Evolutionary conservation across 2,113 vertebrate species (phyloP), one percentile per base, ranked within the genome.

Genomic region (Mandrillus leucophaeus): DNA sequence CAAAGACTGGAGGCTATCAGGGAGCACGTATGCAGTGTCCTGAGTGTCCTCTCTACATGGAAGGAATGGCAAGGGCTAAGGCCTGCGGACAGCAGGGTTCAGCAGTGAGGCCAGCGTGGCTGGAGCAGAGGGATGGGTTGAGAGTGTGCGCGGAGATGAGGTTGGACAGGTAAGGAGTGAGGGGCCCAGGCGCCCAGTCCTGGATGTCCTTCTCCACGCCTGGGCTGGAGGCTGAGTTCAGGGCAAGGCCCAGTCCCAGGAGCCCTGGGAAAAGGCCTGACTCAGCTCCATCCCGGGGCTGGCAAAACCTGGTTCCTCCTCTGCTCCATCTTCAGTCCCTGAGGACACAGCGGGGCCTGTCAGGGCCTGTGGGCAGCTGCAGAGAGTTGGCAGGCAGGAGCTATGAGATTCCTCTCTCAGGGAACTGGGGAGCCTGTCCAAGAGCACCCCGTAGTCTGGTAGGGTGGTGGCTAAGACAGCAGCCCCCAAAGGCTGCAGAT

Each of bases 241-340:
- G 55, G 50, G 35, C 55, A 70, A 38, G 72, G 57, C 80, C n/a
- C 25, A 48, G 43, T 50, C 82, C 59, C 79, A 81, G 52, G 78
- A 48, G 40, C 16, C 73, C 78, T 68, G 32, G 52, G 73, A 55
- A 96, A 97, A 96, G 92, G 61, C 86, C 92, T 96, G 75, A 95
- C 55, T 95, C 95, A 84, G 86, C 87, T 83, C 48, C 45, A 12
- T 80, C 72, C 23, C 0, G 0, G 55, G 96, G 48, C 95, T 80
- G 40, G 93, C 4, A 70, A 96, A 98, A 98, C 95, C 80, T 50
- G 95, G 96, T 90, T 80, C 73, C 59, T 85, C 73, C 48, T 52
- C 90, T 55, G 40, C 30, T 14, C 43, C 32, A 5, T 88, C 83
- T 61, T 50, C 52, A 80, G 95, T 61, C 73, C 35, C 90, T 1